These are phyloP conservation scores for Circaetus gallicus DNA, from an alignment of 2,113 vertebrate species.

Conservation along the genomic window DNA sequence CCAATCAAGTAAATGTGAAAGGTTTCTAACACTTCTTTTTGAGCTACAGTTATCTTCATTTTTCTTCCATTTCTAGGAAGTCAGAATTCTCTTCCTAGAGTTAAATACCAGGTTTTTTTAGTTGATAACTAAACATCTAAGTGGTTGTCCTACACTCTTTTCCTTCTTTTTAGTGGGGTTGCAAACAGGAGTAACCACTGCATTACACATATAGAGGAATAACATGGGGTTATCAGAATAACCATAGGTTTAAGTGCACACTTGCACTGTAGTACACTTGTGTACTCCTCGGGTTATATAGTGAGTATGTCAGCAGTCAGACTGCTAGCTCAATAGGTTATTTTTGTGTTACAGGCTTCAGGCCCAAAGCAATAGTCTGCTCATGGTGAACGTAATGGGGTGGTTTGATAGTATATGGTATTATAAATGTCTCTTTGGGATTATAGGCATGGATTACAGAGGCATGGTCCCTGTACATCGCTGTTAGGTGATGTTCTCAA, in stretches of 20 bases:
- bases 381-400: not conserved
- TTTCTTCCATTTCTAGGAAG: not conserved
- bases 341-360: not conserved
- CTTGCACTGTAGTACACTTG: too few species aligned
- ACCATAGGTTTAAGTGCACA: not conserved
- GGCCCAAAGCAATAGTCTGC: not conserved
- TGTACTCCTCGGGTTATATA: accelerated
- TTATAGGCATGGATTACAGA: not conserved
- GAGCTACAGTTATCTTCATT: not conserved
- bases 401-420: accelerated
- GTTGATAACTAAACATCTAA: not conserved
- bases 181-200: not conserved
- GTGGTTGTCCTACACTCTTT: not conserved
- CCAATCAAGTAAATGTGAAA: not conserved
- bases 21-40: not conserved
- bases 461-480: not conserved
- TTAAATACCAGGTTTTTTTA: not conserved
- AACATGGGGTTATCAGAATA: not conserved
- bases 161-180: not conserved
- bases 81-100: not conserved
- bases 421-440: not conserved
- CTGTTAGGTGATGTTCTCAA: not conserved
- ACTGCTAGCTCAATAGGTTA: not conserved
- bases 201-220: accelerated
- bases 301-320: too few species aligned